phyloP scores from a whole-genome alignment of 1,140 invertebrate species.

The Heterodera carotae region DNA sequence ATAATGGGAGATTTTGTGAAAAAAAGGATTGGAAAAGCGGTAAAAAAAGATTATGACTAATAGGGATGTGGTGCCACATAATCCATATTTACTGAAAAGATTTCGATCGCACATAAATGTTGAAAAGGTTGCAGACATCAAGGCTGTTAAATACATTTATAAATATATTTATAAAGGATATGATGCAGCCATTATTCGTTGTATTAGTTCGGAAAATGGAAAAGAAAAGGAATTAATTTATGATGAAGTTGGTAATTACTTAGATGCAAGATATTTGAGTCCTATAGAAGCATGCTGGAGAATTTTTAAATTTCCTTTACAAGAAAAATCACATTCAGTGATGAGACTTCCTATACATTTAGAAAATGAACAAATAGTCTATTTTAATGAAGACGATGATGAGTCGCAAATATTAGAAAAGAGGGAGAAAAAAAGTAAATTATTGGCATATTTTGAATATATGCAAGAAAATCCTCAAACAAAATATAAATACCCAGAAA shows the following conservation, averaged over 20 bases:
- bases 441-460: conserved; percentile 14
- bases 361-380: conserved; percentile 35
- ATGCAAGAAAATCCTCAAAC: neutral
- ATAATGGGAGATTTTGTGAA: neutral
- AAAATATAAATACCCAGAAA: conserved; percentile 17
- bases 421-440: conserved; percentile 23
- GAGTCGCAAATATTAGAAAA: neutral
- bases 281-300: conserved; percentile 39
- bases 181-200: conserved; percentile 23
- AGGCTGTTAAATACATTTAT: conserved; percentile 38
- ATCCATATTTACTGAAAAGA: conserved; percentile 29
- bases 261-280: conserved; percentile 33
- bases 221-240: conserved; percentile 21
- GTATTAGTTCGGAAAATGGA: conserved; percentile 11
- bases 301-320: conserved; percentile 29
- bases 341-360: conserved; percentile 23
- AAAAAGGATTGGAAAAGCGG: conserved; percentile 5
- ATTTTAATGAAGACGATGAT: conserved; percentile 18
- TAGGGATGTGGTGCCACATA: neutral
- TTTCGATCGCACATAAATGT: conserved; percentile 31
- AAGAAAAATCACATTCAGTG: conserved; percentile 30
- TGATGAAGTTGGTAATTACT: conserved; percentile 29
- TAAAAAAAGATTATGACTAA: conserved; percentile 24
- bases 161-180: conserved; percentile 39
- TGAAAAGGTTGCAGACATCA: conserved; percentile 30